These are phyloP conservation scores for Lepisosteus oculatus DNA, from an alignment of 2,113 vertebrate genomes.

Conservation along the genomic window DNA sequence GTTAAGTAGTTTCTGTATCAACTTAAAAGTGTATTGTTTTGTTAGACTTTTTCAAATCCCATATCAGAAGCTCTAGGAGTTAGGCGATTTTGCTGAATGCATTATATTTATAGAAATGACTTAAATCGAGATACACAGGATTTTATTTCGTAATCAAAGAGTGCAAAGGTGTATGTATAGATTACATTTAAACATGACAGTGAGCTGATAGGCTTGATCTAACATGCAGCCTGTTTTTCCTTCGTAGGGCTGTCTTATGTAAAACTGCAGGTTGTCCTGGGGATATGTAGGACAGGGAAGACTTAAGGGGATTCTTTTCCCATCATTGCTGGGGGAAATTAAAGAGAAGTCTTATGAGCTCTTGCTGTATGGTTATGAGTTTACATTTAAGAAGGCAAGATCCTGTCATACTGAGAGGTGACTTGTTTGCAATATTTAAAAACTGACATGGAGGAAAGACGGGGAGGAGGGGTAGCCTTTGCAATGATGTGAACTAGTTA, in stretches of 20 bases:
- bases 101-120: neutral
- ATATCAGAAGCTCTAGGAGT: neutral
- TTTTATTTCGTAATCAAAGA: neutral
- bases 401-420: too few relatives aligned
- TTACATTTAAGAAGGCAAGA: too few relatives aligned
- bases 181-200: neutral
- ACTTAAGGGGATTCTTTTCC: neutral
- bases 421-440: too few relatives aligned
- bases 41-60: neutral
- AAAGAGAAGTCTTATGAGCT: neutral
- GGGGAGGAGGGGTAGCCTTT: neutral
- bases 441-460: too few relatives aligned
- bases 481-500: too few relatives aligned
- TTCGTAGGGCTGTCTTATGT: neutral
- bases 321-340: neutral
- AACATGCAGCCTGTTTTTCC: neutral
- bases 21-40: too few relatives aligned
- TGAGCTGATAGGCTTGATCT: neutral
- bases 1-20: too few relatives aligned
- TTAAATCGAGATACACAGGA: neutral
- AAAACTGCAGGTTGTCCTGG: neutral
- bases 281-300: conserved; percentile 1
- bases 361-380: too few relatives aligned
- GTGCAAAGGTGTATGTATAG: neutral
- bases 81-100: neutral